Evolutionary conservation across 2,888 invertebrate species (phyloP).

Genomic region (Leptopterna dolabrata): DNA sequence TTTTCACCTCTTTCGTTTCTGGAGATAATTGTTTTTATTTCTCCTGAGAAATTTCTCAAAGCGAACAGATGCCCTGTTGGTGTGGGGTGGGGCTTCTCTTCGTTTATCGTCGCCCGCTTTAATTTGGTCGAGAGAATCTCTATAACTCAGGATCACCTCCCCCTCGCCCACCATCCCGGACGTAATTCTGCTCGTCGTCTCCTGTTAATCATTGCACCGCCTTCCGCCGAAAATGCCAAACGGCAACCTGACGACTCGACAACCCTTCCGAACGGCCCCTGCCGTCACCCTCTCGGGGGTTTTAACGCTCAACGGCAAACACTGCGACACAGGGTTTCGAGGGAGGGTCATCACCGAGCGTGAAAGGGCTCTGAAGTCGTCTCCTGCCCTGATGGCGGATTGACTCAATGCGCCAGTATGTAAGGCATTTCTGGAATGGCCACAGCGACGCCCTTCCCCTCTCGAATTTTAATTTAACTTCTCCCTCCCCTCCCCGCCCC

Average conservation of each 20-base stretch:
- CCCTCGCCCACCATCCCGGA: background rate
- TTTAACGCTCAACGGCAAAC: background rate
- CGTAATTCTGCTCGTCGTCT: background rate
- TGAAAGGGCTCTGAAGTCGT: background rate
- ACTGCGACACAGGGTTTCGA: background rate
- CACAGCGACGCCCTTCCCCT: background rate
- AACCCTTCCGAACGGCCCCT: background rate
- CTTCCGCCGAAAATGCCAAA: background rate
- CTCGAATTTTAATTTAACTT: slow-evolving; percentile 52
- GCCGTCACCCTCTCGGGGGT: background rate
- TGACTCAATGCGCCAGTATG: slow-evolving; percentile 52
- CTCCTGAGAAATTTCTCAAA: too few relatives aligned
- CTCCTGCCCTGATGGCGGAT: slow-evolving; percentile 12
- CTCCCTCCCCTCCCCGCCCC: background rate
- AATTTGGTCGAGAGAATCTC: background rate
- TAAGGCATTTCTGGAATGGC: slow-evolving; percentile 43
- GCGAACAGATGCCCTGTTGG: too few relatives aligned
- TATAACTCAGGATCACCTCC: background rate
- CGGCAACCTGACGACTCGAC: background rate
- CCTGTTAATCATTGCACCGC: background rate
- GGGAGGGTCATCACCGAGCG: background rate
- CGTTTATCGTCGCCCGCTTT: too few relatives aligned
- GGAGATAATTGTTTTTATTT: too few relatives aligned
- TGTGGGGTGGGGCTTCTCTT: too few relatives aligned
- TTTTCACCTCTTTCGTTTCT: too few relatives aligned